A percentile compares a stretch with the other conserved stretches of the same genome.
Evolutionary conservation across 2,113 vertebrate genomes (phyloP).

Genomic region (Podarcis cretensis): DNA sequence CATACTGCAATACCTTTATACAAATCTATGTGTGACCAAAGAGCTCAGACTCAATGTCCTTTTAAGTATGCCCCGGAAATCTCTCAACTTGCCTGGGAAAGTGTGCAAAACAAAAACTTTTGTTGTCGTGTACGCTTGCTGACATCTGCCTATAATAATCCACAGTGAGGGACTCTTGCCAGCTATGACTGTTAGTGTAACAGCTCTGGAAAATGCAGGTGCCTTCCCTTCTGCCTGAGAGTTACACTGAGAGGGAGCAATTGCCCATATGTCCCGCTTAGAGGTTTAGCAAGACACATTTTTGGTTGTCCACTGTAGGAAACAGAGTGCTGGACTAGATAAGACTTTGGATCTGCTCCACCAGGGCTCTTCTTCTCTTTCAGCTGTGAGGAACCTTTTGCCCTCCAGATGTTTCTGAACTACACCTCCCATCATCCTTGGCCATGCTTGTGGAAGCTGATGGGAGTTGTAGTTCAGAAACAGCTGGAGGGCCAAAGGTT

Average conservation of each 20-base stretch:
- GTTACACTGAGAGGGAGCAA: neutral
- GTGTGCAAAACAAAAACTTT: too few species aligned
- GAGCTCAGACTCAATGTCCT: too few species aligned
- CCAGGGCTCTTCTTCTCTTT: neutral
- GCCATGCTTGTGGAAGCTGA: too few species aligned
- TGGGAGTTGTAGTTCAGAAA: too few species aligned
- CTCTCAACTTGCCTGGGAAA: too few species aligned
- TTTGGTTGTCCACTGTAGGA: neutral
- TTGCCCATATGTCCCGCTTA: neutral
- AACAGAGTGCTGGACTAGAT: neutral
- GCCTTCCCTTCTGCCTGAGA: neutral
- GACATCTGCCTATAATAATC: neutral
- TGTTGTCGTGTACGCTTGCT: neutral
- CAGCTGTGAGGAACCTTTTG: too few species aligned
- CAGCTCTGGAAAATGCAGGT: neutral
- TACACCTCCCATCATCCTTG: too few species aligned
- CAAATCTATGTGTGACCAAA: neutral
- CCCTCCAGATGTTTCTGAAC: too few species aligned
- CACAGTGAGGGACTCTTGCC: neutral
- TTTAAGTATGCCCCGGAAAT: too few species aligned
- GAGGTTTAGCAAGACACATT: neutral
- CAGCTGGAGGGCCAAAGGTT: too few species aligned
- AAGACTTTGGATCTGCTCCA: neutral
- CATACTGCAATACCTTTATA: neutral
- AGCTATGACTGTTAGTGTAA: neutral